phyloP scores from a whole-genome alignment of 2,888 invertebrate species.

The Ditula angustiorana region DNA sequence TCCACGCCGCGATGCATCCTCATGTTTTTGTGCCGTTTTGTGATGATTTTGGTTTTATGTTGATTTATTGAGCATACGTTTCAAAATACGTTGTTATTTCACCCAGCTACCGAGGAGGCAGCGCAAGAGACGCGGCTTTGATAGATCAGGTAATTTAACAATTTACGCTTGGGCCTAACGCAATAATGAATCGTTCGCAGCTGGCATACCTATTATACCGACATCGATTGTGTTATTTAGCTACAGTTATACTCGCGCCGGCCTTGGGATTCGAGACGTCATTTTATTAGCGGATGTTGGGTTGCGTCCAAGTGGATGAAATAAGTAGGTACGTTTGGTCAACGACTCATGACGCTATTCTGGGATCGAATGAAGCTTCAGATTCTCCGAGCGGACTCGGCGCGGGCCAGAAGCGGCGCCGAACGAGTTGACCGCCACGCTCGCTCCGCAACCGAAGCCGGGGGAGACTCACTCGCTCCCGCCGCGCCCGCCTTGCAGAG shows the following conservation, averaged over 20 bases:
- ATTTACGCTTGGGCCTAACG: slow-evolving; percentile 76
- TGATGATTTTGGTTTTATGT: slow-evolving; percentile 82
- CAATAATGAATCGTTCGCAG: slow-evolving; percentile 47
- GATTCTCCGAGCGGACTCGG: slow-evolving; percentile 44
- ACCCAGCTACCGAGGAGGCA: slow-evolving; percentile 86
- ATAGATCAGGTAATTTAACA: slow-evolving; percentile 83
- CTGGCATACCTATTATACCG: neutral
- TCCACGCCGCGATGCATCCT: slow-evolving; percentile 61
- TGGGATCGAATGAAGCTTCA: slow-evolving; percentile 44
- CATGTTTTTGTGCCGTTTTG: slow-evolving; percentile 82
- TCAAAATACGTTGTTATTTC: slow-evolving; percentile 85
- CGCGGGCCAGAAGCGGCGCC: slow-evolving; percentile 43
- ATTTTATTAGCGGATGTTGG: slow-evolving; percentile 61
- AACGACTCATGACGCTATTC: slow-evolving; percentile 65
- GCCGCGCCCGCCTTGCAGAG: slow-evolving; percentile 44
- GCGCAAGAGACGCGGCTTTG: slow-evolving; percentile 86
- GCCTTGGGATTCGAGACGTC: slow-evolving; percentile 35
- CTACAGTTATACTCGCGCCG: slow-evolving; percentile 2
- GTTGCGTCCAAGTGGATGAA: slow-evolving; percentile 80
- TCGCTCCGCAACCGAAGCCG: slow-evolving; percentile 12
- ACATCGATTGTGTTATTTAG: slow-evolving; percentile 19
- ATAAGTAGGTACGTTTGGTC: slow-evolving; percentile 67
- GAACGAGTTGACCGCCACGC: slow-evolving; percentile 51
- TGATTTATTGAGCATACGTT: slow-evolving; percentile 80
- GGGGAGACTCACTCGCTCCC: slow-evolving; percentile 51